These are phyloP conservation scores for Cuniculus paca DNA, from an alignment of 2,797 vertebrate genomes.

Conservation along the genomic window DNA sequence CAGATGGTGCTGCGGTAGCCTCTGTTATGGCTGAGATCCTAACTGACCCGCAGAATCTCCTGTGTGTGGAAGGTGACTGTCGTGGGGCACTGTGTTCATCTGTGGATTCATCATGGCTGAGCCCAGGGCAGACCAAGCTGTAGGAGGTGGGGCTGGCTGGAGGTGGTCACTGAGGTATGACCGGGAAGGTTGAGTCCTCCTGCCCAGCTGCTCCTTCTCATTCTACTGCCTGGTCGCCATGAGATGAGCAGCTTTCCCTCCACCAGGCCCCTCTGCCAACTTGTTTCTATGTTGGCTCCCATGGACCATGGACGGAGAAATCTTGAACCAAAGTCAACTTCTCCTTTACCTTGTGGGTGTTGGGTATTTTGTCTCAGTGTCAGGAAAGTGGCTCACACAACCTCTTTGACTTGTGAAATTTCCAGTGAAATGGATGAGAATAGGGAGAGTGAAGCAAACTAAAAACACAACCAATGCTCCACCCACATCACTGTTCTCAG, in stretches of 20 bases:
- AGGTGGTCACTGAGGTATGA: not conserved
- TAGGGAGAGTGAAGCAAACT: not conserved
- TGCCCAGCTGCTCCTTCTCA: not conserved
- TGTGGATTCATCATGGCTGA: not conserved
- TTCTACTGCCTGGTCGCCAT: not conserved
- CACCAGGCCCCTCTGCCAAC: not conserved
- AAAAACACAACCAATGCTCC: not conserved
- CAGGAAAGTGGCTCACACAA: too few species aligned
- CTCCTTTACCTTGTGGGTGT: not conserved
- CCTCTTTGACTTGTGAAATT: not conserved
- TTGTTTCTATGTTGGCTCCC: not conserved
- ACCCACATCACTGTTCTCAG: too few species aligned
- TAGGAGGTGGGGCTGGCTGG: not conserved
- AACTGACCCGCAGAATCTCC: not conserved
- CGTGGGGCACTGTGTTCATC: not conserved
- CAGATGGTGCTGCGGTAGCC: not conserved
- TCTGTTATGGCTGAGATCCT: accelerated
- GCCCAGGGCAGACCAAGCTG: not conserved
- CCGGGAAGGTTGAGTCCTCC: not conserved
- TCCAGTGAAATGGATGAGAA: not conserved
- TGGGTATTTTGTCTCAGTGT: not conserved
- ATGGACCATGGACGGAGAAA: not conserved
- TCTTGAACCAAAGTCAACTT: not conserved
- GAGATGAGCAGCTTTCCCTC: not conserved
- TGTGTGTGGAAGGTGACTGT: not conserved